A percentile compares a stretch with the other conserved stretches of the same genome.
Evolutionary conservation across 2,113 vertebrate species (phyloP).

Genomic region (Rhinopithecus roxellana): DNA sequence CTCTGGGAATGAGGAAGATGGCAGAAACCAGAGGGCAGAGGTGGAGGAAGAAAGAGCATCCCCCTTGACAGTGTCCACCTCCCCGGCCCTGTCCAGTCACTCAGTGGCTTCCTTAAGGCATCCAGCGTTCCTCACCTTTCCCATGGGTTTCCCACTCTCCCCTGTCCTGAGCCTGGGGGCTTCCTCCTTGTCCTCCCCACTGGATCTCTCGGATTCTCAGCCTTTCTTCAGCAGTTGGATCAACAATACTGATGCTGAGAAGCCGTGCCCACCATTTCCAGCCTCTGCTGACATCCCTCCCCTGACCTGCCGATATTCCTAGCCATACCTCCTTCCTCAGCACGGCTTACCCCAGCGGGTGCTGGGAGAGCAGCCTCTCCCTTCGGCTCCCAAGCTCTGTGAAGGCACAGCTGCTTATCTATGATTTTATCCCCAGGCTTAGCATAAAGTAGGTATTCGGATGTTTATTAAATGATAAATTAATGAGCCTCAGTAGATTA

Average conservation of each 20-base stretch:
- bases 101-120: not conserved
- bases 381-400: accelerated
- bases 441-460: not conserved
- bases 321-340: not conserved
- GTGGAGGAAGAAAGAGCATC: no score
- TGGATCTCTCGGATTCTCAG: not conserved
- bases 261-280: accelerated
- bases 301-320: accelerated
- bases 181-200: accelerated
- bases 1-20: not conserved
- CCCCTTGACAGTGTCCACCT: accelerated
- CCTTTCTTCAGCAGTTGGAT: not conserved
- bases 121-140: not conserved
- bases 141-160: not conserved
- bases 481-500: not conserved
- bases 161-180: accelerated
- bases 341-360: accelerated
- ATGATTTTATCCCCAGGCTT: not conserved
- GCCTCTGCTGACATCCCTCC: accelerated
- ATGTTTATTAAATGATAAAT: no score
- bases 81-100: no score
- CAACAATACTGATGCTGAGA: not conserved
- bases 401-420: accelerated
- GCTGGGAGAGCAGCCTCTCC: accelerated
- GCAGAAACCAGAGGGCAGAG: not conserved